These are phyloP conservation scores for Galaxias olidus DNA, from an alignment of 2,797 vertebrate genomes.

Conservation along the genomic window DNA sequence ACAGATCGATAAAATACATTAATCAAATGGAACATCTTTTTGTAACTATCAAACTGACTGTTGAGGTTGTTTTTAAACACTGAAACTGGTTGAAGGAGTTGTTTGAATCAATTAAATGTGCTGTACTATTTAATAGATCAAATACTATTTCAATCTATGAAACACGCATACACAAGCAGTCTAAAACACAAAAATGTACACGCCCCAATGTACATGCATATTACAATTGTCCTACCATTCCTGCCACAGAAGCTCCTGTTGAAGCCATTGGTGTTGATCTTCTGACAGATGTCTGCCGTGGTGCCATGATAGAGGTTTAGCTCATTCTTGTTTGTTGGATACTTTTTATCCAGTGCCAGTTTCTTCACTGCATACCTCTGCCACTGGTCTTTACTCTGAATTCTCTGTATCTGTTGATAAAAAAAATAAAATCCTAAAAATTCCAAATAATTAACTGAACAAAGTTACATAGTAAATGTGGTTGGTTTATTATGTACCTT, in stretches of 20 bases:
- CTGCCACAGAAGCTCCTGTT: constrained; percentile 66
- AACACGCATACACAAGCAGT: too few species aligned
- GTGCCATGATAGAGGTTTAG: constrained; percentile 60
- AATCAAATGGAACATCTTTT: background rate
- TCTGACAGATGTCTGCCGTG: constrained; percentile 49
- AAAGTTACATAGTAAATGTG: background rate
- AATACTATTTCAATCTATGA: too few species aligned
- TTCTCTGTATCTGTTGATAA: constrained; percentile 54
- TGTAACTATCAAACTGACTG: too few species aligned
- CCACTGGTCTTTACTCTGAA: constrained; percentile 58
- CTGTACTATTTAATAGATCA: too few species aligned
- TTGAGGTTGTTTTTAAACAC: too few species aligned
- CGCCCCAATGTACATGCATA: too few species aligned
- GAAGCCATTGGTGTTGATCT: constrained; percentile 58
- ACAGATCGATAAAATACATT: background rate
- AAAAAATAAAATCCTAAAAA: too few species aligned
- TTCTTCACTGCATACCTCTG: constrained; percentile 57
- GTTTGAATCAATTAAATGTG: too few species aligned
- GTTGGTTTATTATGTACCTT: constrained; percentile 36
- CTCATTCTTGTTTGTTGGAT: constrained; percentile 48
- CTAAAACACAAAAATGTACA: too few species aligned
- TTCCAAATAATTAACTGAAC: too few species aligned
- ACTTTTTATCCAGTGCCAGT: constrained; percentile 53
- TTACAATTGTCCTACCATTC: constrained; percentile 46
- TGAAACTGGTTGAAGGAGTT: too few species aligned